These are phyloP conservation scores for Trachelus troglodyta DNA, from an alignment of 2,888 invertebrate species.

Conservation along the genomic window DNA sequence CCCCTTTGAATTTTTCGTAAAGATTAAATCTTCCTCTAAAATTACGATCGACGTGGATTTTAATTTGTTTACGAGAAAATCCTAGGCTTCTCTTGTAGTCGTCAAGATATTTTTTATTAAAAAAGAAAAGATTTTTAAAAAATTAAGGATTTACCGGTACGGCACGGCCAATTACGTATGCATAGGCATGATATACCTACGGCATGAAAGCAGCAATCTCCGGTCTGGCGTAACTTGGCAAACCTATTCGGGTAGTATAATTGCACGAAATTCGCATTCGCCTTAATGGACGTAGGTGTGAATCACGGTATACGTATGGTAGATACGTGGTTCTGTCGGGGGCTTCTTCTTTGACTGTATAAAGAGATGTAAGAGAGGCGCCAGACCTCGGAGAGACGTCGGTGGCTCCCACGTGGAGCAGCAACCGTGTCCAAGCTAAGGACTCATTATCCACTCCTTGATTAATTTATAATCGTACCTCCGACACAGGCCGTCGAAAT, in stretches of 20 bases:
- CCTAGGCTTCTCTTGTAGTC: background rate
- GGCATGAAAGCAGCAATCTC: background rate
- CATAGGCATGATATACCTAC: background rate
- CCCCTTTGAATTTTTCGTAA: background rate
- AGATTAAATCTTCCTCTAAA: background rate
- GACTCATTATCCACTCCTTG: conserved; percentile 11
- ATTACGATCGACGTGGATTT: too few species aligned
- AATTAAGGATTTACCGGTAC: background rate
- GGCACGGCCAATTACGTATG: background rate
- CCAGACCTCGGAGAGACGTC: conserved; percentile 39
- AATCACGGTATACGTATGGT: background rate
- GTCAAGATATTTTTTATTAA: background rate
- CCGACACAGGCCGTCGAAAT: background rate
- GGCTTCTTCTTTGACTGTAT: background rate
- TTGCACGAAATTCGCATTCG: conserved; percentile 1
- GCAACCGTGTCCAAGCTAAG: conserved; percentile 44
- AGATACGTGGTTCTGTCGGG: background rate
- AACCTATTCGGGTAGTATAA: background rate
- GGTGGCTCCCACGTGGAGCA: conserved; percentile 51
- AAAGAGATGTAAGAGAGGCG: conserved; percentile 26
- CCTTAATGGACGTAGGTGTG: conserved; percentile 2
- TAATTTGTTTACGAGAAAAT: too few species aligned
- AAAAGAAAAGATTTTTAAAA: background rate
- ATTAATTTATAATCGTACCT: conserved; percentile 16
- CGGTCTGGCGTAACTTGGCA: background rate